Evolutionary conservation across 2,113 vertebrate species (phyloP).

Genomic region (Eurystomus gularis): DNA sequence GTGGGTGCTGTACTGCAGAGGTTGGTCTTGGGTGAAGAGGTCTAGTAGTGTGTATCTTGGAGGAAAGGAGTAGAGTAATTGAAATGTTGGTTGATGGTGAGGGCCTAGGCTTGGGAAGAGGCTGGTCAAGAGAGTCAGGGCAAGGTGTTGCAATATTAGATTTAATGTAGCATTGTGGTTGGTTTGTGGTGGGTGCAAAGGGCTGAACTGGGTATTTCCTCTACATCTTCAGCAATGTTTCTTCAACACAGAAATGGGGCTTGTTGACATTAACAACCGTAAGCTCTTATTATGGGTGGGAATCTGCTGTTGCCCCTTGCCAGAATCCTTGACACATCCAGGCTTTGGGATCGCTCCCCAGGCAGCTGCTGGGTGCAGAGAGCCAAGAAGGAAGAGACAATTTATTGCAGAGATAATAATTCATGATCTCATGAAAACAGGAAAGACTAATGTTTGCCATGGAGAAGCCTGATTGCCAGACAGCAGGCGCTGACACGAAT

Average conservation of each 20-base stretch:
- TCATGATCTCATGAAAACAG: conserved; percentile 57
- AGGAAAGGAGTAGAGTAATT: neutral
- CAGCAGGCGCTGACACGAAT: neutral
- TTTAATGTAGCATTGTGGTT: neutral
- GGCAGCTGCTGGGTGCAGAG: neutral
- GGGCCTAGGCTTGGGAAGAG: neutral
- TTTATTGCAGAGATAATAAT: conserved; percentile 50
- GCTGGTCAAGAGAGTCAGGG: neutral
- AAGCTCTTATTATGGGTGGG: neutral
- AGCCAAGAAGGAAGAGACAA: neutral
- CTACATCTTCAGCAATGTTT: neutral
- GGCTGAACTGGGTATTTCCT: neutral
- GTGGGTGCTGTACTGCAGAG: neutral
- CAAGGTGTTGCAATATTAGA: neutral
- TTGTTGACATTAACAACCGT: neutral
- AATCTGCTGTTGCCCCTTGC: neutral
- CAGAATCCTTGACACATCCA: neutral
- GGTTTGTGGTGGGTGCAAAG: neutral
- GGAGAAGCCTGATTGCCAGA: conserved; percentile 37
- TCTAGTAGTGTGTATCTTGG: neutral
- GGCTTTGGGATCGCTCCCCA: neutral
- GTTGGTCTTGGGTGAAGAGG: neutral
- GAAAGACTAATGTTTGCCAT: conserved; percentile 26
- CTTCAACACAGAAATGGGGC: neutral
- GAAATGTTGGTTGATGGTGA: neutral